Evolutionary conservation across 2,888 invertebrate genomes (phyloP).

Genomic region (Megalurothrips usitatus): DNA sequence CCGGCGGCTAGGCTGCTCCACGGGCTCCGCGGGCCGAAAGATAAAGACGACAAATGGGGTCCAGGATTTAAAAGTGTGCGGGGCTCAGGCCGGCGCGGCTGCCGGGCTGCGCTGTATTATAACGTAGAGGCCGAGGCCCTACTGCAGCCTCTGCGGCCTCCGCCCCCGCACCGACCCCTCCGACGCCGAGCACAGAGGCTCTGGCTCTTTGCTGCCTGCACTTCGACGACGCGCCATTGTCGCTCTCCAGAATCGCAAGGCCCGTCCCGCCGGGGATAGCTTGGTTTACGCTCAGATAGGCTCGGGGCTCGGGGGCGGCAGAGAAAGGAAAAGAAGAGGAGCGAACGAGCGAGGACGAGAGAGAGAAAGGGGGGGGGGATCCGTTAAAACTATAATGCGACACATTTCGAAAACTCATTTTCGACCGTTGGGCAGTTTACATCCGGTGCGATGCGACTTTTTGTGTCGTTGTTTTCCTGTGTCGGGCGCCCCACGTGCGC

Average conservation of each 20-base stretch:
- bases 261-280: background rate
- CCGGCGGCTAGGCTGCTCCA: background rate
- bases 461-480: too few species aligned
- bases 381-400: background rate
- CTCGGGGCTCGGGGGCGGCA: background rate
- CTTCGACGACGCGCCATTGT: background rate
- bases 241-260: background rate
- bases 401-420: background rate
- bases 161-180: background rate
- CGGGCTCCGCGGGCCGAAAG: background rate
- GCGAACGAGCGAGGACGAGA: background rate
- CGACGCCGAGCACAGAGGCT: background rate
- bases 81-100: background rate
- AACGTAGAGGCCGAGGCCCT: background rate
- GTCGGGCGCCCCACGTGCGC: too few species aligned
- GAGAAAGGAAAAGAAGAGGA: background rate
- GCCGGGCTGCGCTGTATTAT: background rate
- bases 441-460: too few species aligned
- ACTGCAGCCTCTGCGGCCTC: background rate
- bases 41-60: slow-evolving; percentile 25
- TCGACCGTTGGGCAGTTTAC: background rate
- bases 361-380: background rate
- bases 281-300: background rate
- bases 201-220: background rate
- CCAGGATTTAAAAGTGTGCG: slow-evolving; percentile 18